phyloP scores from a whole-genome alignment of 2,888 invertebrate genomes.

The Frankliniella intonsa region DNA sequence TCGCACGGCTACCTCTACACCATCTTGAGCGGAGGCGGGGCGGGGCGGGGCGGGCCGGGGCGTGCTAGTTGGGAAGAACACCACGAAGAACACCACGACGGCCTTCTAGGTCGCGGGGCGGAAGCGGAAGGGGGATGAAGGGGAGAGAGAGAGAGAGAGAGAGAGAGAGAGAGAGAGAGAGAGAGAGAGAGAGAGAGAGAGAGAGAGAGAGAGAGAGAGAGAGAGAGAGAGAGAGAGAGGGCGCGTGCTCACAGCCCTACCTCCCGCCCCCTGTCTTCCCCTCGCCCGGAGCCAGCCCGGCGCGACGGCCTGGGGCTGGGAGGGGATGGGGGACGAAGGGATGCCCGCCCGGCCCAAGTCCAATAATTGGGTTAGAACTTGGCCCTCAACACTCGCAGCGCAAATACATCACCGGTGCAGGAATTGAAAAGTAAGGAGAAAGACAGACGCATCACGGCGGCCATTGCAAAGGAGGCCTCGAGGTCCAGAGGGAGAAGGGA shows the following conservation, averaged over 20 bases:
- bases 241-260: background rate
- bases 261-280: background rate
- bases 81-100: background rate
- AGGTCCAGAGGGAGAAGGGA: no score
- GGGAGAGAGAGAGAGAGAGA: slow-evolving; percentile 27
- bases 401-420: background rate
- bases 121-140: background rate
- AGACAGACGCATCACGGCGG: no score
- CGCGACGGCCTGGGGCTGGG: background rate
- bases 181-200: background rate
- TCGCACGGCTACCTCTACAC: no score
- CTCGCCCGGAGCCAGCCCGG: background rate
- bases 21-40: background rate
- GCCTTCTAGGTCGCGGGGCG: background rate
- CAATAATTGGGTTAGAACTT: background rate
- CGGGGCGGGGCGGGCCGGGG: background rate
- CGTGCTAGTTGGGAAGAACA: no score
- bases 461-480: no score
- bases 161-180: slow-evolving; percentile 25
- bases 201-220: background rate
- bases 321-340: no score
- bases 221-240: background rate
- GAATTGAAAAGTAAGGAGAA: no score
- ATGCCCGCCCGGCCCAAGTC: background rate
- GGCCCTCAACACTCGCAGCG: background rate